phyloP scores from a whole-genome alignment of 1,140 invertebrate genomes.

The Centruroides vittatus region DNA sequence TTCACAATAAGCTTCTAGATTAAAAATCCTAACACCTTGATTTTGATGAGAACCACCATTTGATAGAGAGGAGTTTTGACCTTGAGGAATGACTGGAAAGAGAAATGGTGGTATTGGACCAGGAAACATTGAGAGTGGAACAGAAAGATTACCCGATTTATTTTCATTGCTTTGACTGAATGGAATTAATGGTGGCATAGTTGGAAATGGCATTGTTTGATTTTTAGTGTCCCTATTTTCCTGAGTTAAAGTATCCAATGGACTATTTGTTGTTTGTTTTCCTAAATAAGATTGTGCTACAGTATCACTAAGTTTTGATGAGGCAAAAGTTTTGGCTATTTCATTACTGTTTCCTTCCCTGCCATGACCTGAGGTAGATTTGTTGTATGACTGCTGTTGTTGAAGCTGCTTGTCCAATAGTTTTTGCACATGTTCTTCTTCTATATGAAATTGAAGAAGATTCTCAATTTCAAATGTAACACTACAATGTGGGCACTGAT shows the following conservation, averaged over 20 bases:
- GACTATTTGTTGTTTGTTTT: constrained; percentile 4
- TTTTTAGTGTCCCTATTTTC: constrained; percentile 12
- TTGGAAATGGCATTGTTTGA: constrained; percentile 14
- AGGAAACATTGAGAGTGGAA: constrained; percentile 20
- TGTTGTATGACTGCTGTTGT: constrained; percentile 19
- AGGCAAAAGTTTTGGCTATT: constrained; percentile 8
- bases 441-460: constrained; percentile 21
- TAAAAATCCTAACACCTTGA: constrained; percentile 59
- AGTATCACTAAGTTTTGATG: not conserved
- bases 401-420: constrained; percentile 18
- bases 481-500: constrained; percentile 21
- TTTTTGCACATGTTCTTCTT: constrained; percentile 24
- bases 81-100: constrained; percentile 17
- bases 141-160: constrained; percentile 8
- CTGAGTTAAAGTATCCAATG: not conserved
- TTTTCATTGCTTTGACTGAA: constrained; percentile 9
- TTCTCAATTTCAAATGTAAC: constrained; percentile 20
- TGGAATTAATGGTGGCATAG: constrained; percentile 16
- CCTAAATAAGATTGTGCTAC: not conserved
- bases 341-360: constrained; percentile 6
- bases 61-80: constrained; percentile 17
- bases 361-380: constrained; percentile 13
- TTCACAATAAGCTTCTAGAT: constrained; percentile 83
- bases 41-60: constrained; percentile 10
- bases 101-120: constrained; percentile 20